Evolutionary conservation across 2,888 invertebrate genomes (phyloP).

Genomic region (Nephrotoma flavescens): DNA sequence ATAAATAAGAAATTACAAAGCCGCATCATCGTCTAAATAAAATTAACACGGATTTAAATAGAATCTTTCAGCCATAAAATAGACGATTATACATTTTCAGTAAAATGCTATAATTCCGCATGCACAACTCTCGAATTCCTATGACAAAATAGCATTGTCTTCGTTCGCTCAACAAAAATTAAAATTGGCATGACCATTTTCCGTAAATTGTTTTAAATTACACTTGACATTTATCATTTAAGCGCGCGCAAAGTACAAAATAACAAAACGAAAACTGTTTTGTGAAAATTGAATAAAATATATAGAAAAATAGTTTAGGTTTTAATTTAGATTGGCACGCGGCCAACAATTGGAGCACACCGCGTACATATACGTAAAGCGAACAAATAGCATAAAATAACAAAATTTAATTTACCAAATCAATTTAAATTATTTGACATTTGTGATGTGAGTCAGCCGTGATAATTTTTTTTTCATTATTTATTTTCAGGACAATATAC

Average conservation of each 20-base stretch:
- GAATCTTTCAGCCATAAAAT: not conserved
- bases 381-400: not conserved
- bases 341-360: not conserved
- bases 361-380: not conserved
- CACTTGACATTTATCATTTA: not conserved
- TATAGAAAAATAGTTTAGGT: not conserved
- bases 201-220: not conserved
- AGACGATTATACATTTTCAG: not conserved
- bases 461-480: not conserved
- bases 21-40: not conserved
- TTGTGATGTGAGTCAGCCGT: not conserved
- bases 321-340: not conserved
- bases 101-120: not conserved
- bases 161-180: not conserved
- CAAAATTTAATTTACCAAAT: not conserved
- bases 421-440: not conserved
- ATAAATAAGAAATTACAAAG: not conserved
- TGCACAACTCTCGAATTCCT: not conserved
- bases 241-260: not conserved
- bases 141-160: not conserved
- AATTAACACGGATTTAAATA: not conserved
- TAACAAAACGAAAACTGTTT: not conserved
- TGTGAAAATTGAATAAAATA: not conserved
- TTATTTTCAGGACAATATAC: constrained; percentile 60
- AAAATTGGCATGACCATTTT: not conserved